Percentiles rank a stretch among this genome's conserved stretches.
phyloP scores from a whole-genome alignment of 2,113 vertebrate species.

The Myotis yumanensis region DNA sequence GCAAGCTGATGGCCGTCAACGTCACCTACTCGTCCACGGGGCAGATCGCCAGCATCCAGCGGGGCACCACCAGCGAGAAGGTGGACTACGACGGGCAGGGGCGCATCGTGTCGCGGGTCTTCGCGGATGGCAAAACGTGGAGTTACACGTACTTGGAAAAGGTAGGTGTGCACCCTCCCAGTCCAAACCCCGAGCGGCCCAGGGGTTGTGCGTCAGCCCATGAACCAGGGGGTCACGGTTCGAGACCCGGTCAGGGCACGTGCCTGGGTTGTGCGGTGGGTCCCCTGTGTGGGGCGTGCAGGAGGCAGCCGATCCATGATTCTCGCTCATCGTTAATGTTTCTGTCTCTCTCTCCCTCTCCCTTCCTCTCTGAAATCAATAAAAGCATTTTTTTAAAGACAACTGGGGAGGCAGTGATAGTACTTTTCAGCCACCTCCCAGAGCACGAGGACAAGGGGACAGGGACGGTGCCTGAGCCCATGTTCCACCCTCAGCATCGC shows the following conservation, averaged over 20 bases:
- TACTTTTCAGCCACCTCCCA: neutral
- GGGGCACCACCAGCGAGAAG: slow-evolving; percentile 93
- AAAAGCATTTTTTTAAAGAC: too few species aligned
- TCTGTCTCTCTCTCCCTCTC: too few species aligned
- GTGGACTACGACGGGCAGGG: slow-evolving; percentile 95
- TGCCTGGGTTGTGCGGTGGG: too few species aligned
- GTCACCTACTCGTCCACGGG: slow-evolving; percentile 95
- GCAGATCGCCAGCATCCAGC: slow-evolving; percentile 95
- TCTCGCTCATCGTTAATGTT: too few species aligned
- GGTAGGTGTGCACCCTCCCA: slow-evolving; percentile 82
- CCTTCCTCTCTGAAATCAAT: too few species aligned
- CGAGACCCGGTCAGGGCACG: too few species aligned
- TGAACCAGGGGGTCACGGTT: too few species aligned
- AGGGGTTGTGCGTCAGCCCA: too few species aligned
- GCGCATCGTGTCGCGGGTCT: slow-evolving; percentile 93
- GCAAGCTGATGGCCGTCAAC: slow-evolving; percentile 97
- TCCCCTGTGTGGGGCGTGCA: too few species aligned
- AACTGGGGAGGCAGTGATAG: neutral
- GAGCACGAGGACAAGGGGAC: neutral
- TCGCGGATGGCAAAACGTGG: slow-evolving; percentile 98
- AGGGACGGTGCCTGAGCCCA: neutral
- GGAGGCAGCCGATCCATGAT: too few species aligned
- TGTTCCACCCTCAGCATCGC: slow-evolving; percentile 54
- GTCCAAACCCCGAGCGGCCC: too few species aligned
- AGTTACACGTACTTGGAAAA: slow-evolving; percentile 98